Evolutionary conservation across 2,113 vertebrate species (phyloP).

Genomic region (Engraulis encrasicolus): DNA sequence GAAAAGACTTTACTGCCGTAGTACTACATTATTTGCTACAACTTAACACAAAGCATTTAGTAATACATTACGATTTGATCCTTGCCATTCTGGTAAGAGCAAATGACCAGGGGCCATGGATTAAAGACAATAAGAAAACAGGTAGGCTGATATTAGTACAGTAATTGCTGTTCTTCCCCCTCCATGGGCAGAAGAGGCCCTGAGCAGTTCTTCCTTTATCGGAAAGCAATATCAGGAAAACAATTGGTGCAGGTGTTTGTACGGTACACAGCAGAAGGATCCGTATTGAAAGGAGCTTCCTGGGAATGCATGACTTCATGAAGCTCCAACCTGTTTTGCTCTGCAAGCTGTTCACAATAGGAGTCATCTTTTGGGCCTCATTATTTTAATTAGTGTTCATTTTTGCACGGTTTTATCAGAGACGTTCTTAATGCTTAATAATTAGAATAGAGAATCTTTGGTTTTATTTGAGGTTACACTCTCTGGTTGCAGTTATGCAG

Average conservation of each 20-base stretch:
- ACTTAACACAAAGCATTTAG: too few relatives aligned
- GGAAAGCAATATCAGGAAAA: background rate
- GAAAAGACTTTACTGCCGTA: too few relatives aligned
- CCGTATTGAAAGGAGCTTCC: background rate
- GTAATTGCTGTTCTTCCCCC: background rate
- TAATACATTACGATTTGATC: too few relatives aligned
- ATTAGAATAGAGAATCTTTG: too few relatives aligned
- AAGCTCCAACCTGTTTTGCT: too few relatives aligned
- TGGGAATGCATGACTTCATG: background rate
- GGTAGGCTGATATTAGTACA: background rate
- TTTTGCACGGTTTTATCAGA: too few relatives aligned
- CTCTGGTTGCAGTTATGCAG: background rate
- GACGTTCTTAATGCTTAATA: too few relatives aligned
- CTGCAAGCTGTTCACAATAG: background rate
- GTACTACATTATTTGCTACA: too few relatives aligned
- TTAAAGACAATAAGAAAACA: too few relatives aligned
- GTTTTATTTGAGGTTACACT: background rate
- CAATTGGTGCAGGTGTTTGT: background rate
- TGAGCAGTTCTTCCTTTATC: background rate
- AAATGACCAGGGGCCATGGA: too few relatives aligned
- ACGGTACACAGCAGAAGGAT: background rate
- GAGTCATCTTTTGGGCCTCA: background rate
- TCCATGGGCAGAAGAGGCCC: background rate
- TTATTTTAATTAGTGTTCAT: background rate
- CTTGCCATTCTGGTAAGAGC: too few relatives aligned